Evolutionary conservation across 2,113 vertebrate genomes (phyloP).

Genomic region (Anthoscopus minutus): DNA sequence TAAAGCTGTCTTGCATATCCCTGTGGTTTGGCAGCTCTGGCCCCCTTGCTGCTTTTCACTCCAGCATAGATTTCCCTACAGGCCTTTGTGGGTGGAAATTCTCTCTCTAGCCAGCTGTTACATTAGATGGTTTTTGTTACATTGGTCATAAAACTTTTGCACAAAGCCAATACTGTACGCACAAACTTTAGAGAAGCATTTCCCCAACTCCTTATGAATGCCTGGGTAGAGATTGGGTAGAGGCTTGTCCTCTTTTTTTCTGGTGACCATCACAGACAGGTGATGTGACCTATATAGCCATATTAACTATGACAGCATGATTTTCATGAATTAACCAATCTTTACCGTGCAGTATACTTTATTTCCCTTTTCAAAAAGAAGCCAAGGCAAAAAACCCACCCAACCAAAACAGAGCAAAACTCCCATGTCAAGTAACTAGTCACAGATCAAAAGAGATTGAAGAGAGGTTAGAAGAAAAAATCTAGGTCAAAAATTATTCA

Average conservation of each 20-base stretch:
- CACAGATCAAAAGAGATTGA: background rate
- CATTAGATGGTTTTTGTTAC: background rate
- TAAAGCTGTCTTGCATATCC: background rate
- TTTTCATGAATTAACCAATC: background rate
- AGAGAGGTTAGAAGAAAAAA: background rate
- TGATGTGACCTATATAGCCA: too few relatives aligned
- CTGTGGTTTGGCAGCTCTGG: background rate
- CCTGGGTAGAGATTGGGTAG: background rate
- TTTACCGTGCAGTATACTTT: background rate
- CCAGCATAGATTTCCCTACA: background rate
- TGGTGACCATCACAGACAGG: background rate
- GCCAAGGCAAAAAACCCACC: background rate
- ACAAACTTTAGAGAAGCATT: background rate
- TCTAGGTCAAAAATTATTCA: background rate
- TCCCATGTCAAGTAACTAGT: background rate
- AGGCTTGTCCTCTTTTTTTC: background rate
- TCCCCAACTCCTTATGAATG: background rate
- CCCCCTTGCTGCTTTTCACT: background rate
- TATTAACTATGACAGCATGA: background rate
- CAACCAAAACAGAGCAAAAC: background rate
- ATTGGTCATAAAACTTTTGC: background rate
- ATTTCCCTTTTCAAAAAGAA: background rate
- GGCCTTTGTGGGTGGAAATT: background rate
- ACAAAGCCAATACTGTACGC: background rate
- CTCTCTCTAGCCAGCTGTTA: background rate